phyloP scores from a whole-genome alignment of 1,140 invertebrate species.

The Parasteatoda tepidariorum region DNA sequence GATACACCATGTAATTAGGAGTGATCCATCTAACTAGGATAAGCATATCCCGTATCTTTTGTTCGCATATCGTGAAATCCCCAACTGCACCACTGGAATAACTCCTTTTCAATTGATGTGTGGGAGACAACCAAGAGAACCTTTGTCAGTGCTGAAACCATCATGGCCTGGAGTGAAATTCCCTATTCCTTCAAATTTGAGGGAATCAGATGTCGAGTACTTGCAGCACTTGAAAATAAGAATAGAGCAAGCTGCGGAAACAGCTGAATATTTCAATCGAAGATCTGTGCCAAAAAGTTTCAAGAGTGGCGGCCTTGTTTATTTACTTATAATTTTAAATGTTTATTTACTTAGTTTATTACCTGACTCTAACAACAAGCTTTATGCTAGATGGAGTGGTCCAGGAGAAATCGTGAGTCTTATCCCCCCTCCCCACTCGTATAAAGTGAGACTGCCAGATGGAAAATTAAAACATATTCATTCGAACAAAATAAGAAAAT shows the following conservation, averaged over 20 bases:
- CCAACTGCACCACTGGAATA: background rate
- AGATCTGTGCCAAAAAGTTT: background rate
- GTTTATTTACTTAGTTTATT: too few species aligned
- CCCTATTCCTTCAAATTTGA: too few species aligned
- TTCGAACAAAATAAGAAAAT: background rate
- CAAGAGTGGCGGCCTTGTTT: background rate
- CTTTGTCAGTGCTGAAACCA: background rate
- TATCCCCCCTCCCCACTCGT: background rate
- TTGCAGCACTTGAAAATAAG: background rate
- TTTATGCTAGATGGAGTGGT: background rate
- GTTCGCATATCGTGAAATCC: background rate
- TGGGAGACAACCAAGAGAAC: background rate
- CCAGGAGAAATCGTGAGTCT: background rate
- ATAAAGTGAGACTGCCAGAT: slow-evolving; percentile 7
- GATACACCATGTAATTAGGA: background rate
- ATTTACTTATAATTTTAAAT: slow-evolving; percentile 15
- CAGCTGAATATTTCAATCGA: background rate
- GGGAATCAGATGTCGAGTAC: too few species aligned
- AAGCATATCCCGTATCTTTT: background rate
- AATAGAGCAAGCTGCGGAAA: background rate
- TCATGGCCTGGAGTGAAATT: background rate
- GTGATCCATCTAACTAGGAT: background rate
- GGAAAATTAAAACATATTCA: background rate
- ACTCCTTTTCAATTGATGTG: background rate
- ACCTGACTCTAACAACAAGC: background rate